Evolutionary conservation across 2,113 vertebrate species (phyloP), one percentile per base, ranked within the genome.

Genomic region (Casuarius casuarius): DNA sequence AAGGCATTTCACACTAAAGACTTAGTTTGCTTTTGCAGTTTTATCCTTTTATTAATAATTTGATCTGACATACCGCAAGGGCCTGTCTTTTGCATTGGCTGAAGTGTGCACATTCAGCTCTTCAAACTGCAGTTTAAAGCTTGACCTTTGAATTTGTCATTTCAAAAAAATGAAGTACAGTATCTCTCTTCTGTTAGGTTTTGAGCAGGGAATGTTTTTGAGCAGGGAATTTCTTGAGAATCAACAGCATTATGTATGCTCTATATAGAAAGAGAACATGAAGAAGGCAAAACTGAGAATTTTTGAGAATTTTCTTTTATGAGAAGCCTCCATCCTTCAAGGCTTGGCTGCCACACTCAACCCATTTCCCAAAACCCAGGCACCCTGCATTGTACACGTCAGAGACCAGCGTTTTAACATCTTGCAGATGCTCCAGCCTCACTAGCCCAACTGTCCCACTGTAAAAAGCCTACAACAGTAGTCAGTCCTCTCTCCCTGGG

Each of bases 321-420:
- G 35, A 13, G n/a, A 42, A 28, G 15, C 18, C 31, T 59, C 56
- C 10, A 33, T 59, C 19, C 29, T 33, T 59, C 29, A 33, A 14
- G 49, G 12, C 38, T 56, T 22, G n/a, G 26, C 35, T 74, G 52
- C 35, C 35, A 74, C 23, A 54, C 28, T 54, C 51, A 56, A 12
- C 26, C 25, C 26, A 59, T 59, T 59, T 29, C 16, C 7, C 17
- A 42, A 54, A 2, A 4, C 13, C 5, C 56, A 59, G 11, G 5
- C 2, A 1, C 1, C 10, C 1, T 0, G 25, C 25, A 3, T 19
- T 71, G 16, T 16, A 48, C 9, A 20, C 5, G 1, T 58, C 25
- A 23, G 7, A 71, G 12, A 33, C 12, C 66, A 74, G 13, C 1
- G 1, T 11, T 38, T 77, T 26, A 67, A 58, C 44, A 59, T 2